phyloP scores from a whole-genome alignment of 1,140 invertebrate species.

The Subanguina moxae region DNA sequence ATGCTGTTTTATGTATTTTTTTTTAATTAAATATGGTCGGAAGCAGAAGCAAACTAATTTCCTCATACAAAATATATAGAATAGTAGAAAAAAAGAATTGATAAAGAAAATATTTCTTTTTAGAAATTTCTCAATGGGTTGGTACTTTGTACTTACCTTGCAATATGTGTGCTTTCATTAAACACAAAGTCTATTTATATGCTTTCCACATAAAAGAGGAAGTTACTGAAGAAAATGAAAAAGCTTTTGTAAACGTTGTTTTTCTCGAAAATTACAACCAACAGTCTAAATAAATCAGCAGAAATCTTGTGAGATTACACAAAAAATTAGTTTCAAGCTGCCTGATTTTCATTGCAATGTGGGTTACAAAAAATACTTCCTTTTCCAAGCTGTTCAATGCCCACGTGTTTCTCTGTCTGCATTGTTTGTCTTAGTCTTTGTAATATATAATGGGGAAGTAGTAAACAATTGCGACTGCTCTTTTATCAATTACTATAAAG shows the following conservation, averaged over 20 bases:
- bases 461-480: background rate
- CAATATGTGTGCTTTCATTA: background rate
- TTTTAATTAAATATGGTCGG: too few species aligned
- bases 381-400: background rate
- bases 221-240: too few species aligned
- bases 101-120: background rate
- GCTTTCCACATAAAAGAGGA: too few species aligned
- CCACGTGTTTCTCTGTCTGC: background rate
- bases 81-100: background rate
- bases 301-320: too few species aligned
- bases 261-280: too few species aligned
- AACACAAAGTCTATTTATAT: background rate
- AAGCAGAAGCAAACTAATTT: background rate
- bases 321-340: too few species aligned
- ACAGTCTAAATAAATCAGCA: too few species aligned
- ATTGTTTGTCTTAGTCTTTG: background rate
- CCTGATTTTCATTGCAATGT: too few species aligned
- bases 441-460: background rate
- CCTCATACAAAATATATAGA: background rate
- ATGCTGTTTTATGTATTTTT: too few species aligned
- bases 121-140: background rate
- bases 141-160: background rate
- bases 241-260: too few species aligned
- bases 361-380: background rate
- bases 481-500: background rate